phyloP scores from a whole-genome alignment of 2,797 vertebrate species.

The Coluber constrictor region DNA sequence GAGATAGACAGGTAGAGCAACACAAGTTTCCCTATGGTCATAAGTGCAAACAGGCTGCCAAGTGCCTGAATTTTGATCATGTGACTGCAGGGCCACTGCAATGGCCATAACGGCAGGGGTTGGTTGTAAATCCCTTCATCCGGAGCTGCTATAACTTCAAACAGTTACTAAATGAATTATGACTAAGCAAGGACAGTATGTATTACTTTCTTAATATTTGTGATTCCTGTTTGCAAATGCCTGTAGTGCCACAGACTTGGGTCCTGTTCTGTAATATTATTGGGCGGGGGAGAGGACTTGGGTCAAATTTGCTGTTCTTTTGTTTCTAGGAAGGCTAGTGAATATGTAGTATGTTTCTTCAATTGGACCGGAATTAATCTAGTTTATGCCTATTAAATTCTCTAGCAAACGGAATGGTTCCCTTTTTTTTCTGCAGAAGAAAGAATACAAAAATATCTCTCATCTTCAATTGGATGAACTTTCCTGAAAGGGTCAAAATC shows the following conservation, averaged over 20 bases:
- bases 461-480: constrained; percentile 47
- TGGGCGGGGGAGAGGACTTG: not conserved
- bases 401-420: not conserved
- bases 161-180: not conserved
- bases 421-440: not conserved
- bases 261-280: not conserved
- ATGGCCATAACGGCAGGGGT: not conserved
- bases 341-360: not conserved
- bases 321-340: not conserved
- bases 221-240: not conserved
- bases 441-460: constrained; percentile 23
- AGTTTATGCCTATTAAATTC: not conserved
- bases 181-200: not conserved
- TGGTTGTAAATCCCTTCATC: not conserved
- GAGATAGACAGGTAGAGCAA: not conserved
- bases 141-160: not conserved
- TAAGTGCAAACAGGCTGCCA: not conserved
- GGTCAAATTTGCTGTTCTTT: not conserved
- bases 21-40: not conserved
- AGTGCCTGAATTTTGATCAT: not conserved
- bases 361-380: not conserved
- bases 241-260: not conserved
- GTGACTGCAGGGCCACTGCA: not conserved
- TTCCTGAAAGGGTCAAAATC: constrained; percentile 60
- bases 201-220: not conserved